Evolutionary conservation across 2,888 invertebrate genomes (phyloP), one percentile per base, ranked within the genome.

Genomic region (Lasioglossum calceatum): DNA sequence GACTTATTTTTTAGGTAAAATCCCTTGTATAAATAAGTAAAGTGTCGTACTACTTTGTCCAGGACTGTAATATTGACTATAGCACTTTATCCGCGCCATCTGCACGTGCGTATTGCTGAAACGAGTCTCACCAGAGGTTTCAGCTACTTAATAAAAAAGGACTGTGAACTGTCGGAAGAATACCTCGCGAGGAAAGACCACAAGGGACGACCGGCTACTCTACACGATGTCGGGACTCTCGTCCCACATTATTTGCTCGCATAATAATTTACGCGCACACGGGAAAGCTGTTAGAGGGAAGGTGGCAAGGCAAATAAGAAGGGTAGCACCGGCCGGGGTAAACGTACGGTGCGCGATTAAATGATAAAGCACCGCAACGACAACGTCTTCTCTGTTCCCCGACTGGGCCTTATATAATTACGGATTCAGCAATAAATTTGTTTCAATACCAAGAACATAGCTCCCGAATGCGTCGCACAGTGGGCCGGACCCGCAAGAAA

Each of bases 241-340:
- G 85, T 92, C 81, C 87, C 85, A 86, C 82, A 88, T 91, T 92
- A 92, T 92, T 92, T 89, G 88, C 91, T 88, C 87, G 87, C 88
- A 89, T 92, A 92, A 92, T 92, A 91, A 92, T 92, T 92, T 87
- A 91, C 88, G 89, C 58, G 89, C 89, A 75, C 83, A 83, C 70
- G 81, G 83, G 72, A 88, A 87, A 85, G 75, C 81, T 90, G 84
- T 85, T 82, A 73, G 77, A 84, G 71, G 61, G 81, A 71, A 77
- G 84, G 42, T 58, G 54, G 74, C 16, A 23, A 39, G 70, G 39
- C 76, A 76, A 85, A 81, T 78, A 84, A 82, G 86, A 81, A 82
- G 79, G 42, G 70, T 42, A 39, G 54, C 73, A 12, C 81, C 76
- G 44, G 73, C 79, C 71, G 44, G 50, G 44, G 44, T 47, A 32